A percentile compares a stretch with the other conserved stretches of the same genome.
These are phyloP conservation scores for Drosophila sturtevanti DNA, from an alignment of 1,140 invertebrate species.

Conservation along the genomic window DNA sequence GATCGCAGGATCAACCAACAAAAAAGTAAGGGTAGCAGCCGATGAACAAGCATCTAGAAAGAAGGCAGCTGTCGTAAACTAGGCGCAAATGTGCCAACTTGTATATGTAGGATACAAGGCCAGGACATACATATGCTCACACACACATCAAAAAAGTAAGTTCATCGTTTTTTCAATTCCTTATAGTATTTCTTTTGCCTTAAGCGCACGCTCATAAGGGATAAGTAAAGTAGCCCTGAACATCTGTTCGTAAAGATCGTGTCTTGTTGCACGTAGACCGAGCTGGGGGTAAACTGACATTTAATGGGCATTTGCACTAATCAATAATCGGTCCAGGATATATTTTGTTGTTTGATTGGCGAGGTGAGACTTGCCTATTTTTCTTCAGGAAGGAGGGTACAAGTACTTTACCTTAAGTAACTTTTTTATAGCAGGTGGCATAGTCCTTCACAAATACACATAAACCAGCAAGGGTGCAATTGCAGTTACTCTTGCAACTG, in stretches of 20 bases:
- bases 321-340: slow-evolving; percentile 59
- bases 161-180: neutral
- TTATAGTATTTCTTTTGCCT: slow-evolving; percentile 15
- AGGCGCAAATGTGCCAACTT: slow-evolving; percentile 54
- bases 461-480: slow-evolving; percentile 42
- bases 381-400: neutral
- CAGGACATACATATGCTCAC: slow-evolving; percentile 17
- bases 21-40: slow-evolving; percentile 60
- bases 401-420: slow-evolving; percentile 14
- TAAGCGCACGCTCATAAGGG: slow-evolving; percentile 29
- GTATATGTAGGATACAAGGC: slow-evolving; percentile 30
- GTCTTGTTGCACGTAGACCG: slow-evolving; percentile 30
- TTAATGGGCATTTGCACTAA: slow-evolving; percentile 60
- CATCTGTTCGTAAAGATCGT: slow-evolving; percentile 54
- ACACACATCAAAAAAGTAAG: slow-evolving; percentile 1
- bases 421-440: slow-evolving; percentile 48
- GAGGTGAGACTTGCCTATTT: neutral
- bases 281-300: neutral
- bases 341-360: slow-evolving; percentile 55
- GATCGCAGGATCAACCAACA: slow-evolving; percentile 64
- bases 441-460: slow-evolving; percentile 16
- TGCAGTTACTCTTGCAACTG: slow-evolving; percentile 30
- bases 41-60: slow-evolving; percentile 28
- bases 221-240: slow-evolving; percentile 42
- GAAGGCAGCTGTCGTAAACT: slow-evolving; percentile 72